phyloP scores from a whole-genome alignment of 2,888 invertebrate species.

The Tipula confusa region DNA sequence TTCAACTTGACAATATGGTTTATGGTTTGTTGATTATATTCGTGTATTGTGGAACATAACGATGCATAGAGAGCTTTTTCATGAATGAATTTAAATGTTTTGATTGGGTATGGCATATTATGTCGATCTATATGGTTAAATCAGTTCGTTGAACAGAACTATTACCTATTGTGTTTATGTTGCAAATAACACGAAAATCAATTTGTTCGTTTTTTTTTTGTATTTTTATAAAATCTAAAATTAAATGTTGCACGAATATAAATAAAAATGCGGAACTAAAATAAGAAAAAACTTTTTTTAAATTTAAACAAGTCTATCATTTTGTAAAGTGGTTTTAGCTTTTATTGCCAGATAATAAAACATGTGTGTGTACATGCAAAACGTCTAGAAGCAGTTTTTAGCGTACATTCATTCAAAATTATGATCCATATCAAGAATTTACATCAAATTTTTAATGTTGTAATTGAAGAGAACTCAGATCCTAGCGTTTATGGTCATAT shows the following conservation, averaged over 20 bases:
- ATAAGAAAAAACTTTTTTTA: neutral
- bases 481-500: too few species aligned
- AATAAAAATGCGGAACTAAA: too few species aligned
- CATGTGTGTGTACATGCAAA: too few species aligned
- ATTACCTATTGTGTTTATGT: neutral
- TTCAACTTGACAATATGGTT: neutral
- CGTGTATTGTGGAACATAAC: neutral
- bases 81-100: neutral
- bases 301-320: too few species aligned
- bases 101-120: neutral
- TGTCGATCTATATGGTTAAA: neutral
- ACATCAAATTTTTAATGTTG: too few species aligned
- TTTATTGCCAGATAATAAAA: too few species aligned
- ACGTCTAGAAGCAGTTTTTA: too few species aligned
- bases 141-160: neutral
- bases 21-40: neutral
- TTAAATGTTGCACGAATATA: neutral
- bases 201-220: neutral
- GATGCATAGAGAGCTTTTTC: conserved; percentile 9
- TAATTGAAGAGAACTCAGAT: too few species aligned
- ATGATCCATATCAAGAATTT: too few species aligned
- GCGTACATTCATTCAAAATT: too few species aligned
- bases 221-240: neutral
- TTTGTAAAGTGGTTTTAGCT: too few species aligned
- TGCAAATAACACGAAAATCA: conserved; percentile 5